These are phyloP conservation scores for Nothura maculosa DNA, from an alignment of 2,797 vertebrate species.

Conservation along the genomic window DNA sequence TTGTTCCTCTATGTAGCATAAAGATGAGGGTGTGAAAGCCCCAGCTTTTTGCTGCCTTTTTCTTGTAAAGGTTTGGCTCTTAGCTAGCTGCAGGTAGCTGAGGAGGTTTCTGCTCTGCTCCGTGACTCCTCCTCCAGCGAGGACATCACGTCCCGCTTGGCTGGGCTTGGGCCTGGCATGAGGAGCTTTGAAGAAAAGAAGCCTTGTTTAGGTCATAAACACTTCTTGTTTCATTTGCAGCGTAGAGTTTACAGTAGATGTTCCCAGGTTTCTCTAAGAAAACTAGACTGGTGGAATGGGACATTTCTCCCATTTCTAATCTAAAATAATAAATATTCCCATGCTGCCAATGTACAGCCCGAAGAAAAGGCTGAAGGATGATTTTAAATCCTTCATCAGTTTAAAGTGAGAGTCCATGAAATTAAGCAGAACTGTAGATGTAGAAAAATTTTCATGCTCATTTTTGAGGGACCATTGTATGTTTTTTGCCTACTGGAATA, in stretches of 20 bases:
- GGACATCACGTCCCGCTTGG: neutral
- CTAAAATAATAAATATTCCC: neutral
- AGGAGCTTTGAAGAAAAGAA: neutral
- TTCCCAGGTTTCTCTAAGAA: neutral
- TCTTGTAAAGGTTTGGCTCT: fast-evolving
- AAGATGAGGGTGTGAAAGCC: fast-evolving
- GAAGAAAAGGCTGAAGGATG: neutral
- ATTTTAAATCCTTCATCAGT: neutral
- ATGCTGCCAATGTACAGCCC: neutral
- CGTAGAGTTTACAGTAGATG: neutral
- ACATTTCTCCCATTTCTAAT: neutral
- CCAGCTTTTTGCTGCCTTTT: neutral
- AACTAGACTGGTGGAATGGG: neutral
- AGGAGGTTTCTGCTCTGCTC: neutral
- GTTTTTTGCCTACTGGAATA: neutral
- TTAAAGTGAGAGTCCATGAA: neutral
- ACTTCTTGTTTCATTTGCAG: neutral
- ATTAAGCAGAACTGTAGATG: neutral
- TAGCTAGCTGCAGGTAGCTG: neutral
- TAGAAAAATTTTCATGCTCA: neutral
- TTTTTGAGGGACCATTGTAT: neutral
- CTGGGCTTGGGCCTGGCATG: neutral
- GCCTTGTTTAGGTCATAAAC: neutral
- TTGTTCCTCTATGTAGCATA: fast-evolving
- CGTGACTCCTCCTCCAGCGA: neutral